Evolutionary conservation across 2,797 vertebrate species (phyloP), one percentile per base, ranked within the genome.

Genomic region (Pangasius sanitwongsei): DNA sequence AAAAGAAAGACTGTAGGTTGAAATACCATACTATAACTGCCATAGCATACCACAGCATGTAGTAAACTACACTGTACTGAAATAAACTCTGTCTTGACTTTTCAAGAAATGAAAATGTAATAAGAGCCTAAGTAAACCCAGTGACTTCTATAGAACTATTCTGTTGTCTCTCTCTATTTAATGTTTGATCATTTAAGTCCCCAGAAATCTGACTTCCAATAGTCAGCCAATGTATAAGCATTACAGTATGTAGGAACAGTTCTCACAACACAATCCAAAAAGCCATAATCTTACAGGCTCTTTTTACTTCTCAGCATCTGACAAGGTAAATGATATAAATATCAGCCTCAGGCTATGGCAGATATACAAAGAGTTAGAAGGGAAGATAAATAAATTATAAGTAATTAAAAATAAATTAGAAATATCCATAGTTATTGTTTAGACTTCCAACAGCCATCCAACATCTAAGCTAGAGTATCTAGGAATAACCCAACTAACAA

Each of bases 101-200:
- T 23, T 44, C 53, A 70, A 48, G 65, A 88, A 83, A 83, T 15
- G 25, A 44, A 50, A 65, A 80, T 41, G n/a, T 5, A 50, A 72
- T 72, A 72, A 72, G 13, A 70, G 48, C 48, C 31, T 70, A 59
- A 48, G 23, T 74, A 37, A 77, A 85, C 31, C 87, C 69, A 78
- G 25, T 78, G 48, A 57, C 4, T 84, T 77, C 31, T 63, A 23
- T 8, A 80, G 25, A 11, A 59, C 31, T 53, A 28, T 59, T 31
- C 34, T 12, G 20, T 44, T 87, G 28, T 81, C 28, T 87, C 16
- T 80, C 28, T 23, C n/a, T 18, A 34, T 81, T 65, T 13, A 37
- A 34, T 37, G 20, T 16, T 25, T 53, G 13, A 53, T 23, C 50
- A 65, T 12, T 75, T 41, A 75, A n/a, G 15, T 48, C n/a, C 7